Evolutionary conservation across 2,797 vertebrate species (phyloP).

Genomic region (Pogonophryne albipinna): DNA sequence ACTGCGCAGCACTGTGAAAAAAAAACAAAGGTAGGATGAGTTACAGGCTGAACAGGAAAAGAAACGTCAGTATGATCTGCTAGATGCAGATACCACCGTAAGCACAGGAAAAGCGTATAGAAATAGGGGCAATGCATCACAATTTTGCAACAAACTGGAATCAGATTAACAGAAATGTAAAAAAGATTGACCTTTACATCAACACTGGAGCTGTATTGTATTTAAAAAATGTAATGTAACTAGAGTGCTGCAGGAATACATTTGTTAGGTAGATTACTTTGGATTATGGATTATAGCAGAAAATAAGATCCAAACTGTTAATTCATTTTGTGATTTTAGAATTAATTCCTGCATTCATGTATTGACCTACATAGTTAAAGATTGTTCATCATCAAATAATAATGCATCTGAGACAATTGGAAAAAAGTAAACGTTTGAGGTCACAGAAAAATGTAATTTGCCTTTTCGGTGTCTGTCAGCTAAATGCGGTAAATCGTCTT

Average conservation of each 20-base stretch:
- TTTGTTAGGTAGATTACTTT: no score
- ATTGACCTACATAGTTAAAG: not conserved
- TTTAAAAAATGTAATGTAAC: not conserved
- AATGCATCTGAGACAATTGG: not conserved
- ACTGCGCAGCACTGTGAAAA: conserved; percentile 90
- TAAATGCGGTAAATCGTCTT: conserved; percentile 92
- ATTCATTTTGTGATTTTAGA: no score
- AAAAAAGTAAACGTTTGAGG: not conserved
- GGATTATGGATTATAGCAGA: no score
- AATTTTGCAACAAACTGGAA: not conserved
- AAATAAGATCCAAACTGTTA: no score
- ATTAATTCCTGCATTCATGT: no score
- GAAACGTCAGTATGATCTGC: not conserved
- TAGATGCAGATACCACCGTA: not conserved
- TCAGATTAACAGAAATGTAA: not conserved
- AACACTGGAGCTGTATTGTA: not conserved
- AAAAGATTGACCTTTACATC: not conserved
- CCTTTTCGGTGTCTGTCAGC: conserved; percentile 94
- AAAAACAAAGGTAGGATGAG: conserved; percentile 26
- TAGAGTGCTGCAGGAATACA: no score
- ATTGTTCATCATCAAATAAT: not conserved
- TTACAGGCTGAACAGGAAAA: not conserved
- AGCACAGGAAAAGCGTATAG: not conserved
- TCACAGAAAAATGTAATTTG: conserved; percentile 52
- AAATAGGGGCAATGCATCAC: not conserved